phyloP scores from a whole-genome alignment of 2,888 invertebrate genomes.

The Zaprionus lineosus region DNA sequence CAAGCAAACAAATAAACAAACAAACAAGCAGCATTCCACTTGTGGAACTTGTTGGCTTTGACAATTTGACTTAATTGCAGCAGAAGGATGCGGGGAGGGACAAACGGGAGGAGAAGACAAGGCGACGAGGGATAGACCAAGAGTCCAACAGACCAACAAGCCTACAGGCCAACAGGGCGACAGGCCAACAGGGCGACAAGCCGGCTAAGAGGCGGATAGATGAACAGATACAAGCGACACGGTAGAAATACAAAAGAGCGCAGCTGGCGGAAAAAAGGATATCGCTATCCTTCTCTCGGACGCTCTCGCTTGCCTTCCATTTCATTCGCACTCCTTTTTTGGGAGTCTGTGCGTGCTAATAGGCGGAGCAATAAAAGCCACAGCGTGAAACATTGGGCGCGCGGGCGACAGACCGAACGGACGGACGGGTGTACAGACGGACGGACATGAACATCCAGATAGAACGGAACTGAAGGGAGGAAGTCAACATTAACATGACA shows the following conservation, averaged over 20 bases:
- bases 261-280: slow-evolving; percentile 41
- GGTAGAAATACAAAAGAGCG: slow-evolving; percentile 3
- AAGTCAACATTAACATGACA: slow-evolving; percentile 28
- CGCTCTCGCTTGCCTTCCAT: not conserved
- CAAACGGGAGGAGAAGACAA: not conserved
- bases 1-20: slow-evolving; percentile 18
- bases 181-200: not conserved
- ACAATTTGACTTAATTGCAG: slow-evolving; percentile 75
- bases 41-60: slow-evolving; percentile 73
- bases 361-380: slow-evolving; percentile 73
- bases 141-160: not conserved
- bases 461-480: slow-evolving; percentile 3
- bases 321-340: not conserved
- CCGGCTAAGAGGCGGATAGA: not conserved
- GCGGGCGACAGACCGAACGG: too few relatives aligned
- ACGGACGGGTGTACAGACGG: too few relatives aligned
- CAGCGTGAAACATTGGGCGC: slow-evolving; percentile 24
- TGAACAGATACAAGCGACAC: not conserved
- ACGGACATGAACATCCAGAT: too few relatives aligned
- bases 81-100: slow-evolving; percentile 19
- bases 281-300: slow-evolving; percentile 17
- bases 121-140: not conserved
- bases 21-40: slow-evolving; percentile 56
- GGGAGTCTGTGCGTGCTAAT: slow-evolving; percentile 57
- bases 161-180: not conserved